These are phyloP conservation scores for Plutomurus gul DNA, from an alignment of 1,140 invertebrate species.

Conservation along the genomic window DNA sequence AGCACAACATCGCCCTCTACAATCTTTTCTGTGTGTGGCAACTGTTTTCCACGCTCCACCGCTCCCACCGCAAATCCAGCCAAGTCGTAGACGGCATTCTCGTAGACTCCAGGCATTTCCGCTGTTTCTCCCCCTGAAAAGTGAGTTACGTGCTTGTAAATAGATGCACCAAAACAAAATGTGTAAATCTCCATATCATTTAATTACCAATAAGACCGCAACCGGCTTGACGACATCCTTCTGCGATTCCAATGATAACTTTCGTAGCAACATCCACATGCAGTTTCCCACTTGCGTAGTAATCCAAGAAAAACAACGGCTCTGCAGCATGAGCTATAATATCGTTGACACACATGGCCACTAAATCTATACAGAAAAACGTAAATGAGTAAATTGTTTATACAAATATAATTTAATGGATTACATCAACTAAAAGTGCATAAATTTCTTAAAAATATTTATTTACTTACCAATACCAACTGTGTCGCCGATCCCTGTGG, in stretches of 20 bases:
- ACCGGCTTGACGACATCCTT: conserved; percentile 82
- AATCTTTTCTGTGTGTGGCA: conserved; percentile 76
- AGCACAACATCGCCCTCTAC: conserved; percentile 78
- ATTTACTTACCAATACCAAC: too few species aligned
- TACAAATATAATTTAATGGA: too few species aligned
- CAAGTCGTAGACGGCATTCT: conserved; percentile 84
- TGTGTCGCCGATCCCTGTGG: conserved; percentile 75
- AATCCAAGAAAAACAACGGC: conserved; percentile 94
- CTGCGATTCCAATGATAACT: conserved; percentile 82
- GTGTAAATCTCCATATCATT: too few species aligned
- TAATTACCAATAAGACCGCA: conserved; percentile 87
- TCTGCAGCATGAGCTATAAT: conserved; percentile 91
- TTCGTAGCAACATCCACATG: conserved; percentile 73
- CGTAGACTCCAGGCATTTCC: conserved; percentile 95
- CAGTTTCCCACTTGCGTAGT: conserved; percentile 88
- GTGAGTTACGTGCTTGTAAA: too few species aligned
- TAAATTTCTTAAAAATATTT: too few species aligned
- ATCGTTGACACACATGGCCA: conserved; percentile 98
- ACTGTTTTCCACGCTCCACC: conserved; percentile 73
- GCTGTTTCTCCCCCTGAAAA: conserved; percentile 86
- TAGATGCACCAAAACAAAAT: too few species aligned
- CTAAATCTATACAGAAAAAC: too few species aligned
- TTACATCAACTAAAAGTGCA: too few species aligned
- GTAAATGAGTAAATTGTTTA: too few species aligned
- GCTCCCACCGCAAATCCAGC: conserved; percentile 95